phyloP scores from a whole-genome alignment of 2,888 invertebrate genomes.

The Agrilus biguttatus region DNA sequence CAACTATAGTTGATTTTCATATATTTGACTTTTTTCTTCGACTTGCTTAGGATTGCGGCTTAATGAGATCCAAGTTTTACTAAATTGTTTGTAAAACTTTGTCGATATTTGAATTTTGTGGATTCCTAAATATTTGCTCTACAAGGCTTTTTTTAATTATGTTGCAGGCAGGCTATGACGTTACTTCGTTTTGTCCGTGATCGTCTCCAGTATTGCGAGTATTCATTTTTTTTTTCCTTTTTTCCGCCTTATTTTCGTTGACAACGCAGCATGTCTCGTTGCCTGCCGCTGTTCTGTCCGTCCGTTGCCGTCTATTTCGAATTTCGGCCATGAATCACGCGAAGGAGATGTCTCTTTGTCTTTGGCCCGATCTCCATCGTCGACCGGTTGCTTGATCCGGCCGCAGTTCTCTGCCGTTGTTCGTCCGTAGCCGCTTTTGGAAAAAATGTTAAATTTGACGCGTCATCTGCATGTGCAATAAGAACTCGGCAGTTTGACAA shows the following conservation, averaged over 20 bases:
- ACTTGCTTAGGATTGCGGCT: too few species aligned
- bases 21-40: too few species aligned
- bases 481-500: too few species aligned
- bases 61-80: too few species aligned
- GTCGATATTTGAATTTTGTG: too few species aligned
- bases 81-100: too few species aligned
- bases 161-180: too few species aligned
- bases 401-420: neutral
- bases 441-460: neutral
- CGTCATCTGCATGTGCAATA: too few species aligned
- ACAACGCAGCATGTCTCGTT: neutral
- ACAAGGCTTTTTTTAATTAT: too few species aligned
- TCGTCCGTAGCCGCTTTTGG: neutral
- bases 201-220: neutral
- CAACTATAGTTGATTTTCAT: too few species aligned
- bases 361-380: neutral
- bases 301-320: slow-evolving; percentile 16
- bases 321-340: slow-evolving; percentile 23
- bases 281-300: neutral
- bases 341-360: slow-evolving; percentile 9
- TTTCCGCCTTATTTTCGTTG: neutral
- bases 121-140: too few species aligned
- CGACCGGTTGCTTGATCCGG: neutral
- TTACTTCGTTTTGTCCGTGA: too few species aligned
- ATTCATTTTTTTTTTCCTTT: neutral